Evolutionary conservation across 2,113 vertebrate genomes (phyloP), one percentile per base, ranked within the genome.

Genomic region (Eudyptes chrysolophus): DNA sequence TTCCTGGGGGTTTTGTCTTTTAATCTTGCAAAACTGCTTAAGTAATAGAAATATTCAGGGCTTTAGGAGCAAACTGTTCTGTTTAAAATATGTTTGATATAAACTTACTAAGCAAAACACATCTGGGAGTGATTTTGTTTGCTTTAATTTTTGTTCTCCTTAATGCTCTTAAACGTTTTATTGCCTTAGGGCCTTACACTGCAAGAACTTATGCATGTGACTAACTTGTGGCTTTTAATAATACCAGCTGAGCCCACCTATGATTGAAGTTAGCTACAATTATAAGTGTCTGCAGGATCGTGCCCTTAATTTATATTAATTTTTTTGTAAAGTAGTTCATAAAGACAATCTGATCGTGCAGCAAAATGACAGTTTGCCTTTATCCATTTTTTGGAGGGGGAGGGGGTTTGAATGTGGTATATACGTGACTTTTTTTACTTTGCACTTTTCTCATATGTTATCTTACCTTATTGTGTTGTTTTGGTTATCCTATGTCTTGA

Each of bases 11-110:
- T 88, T 93, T 95, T 96, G 89, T 95, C 96, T 95, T 98, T 97
- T 98, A 97, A 94, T 98, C 97, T 98, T 96, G 95, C 96, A 97
- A 94, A 97, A 97, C 85, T 97, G 97, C 98, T 98, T 97, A 96
- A 97, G 54, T 94, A 94, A 93, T 94, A 97, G 90, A 97, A 97
- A 87, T 95, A 95, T 97, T 97, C 98, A 97, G 97, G 97, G 87
- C 97, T 98, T 97, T 97, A 96, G 96, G 93, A 97, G 95, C 89
- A 94, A 97, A 96, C 90, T 30, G 87, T 95, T 93, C 64, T 96
- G 95, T 95, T 97, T 95, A 89, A 98, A 87, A 96, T 93, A 93
- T 65, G 77, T 98, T 98, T 98, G 96, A 96, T 97, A 98, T 81
- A 94, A 97, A 96, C 66, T 94, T 95, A 96, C 91, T 97, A 96